These are phyloP conservation scores for Takifugu ocellatus DNA, from an alignment of 2,797 vertebrate genomes.

Conservation along the genomic window DNA sequence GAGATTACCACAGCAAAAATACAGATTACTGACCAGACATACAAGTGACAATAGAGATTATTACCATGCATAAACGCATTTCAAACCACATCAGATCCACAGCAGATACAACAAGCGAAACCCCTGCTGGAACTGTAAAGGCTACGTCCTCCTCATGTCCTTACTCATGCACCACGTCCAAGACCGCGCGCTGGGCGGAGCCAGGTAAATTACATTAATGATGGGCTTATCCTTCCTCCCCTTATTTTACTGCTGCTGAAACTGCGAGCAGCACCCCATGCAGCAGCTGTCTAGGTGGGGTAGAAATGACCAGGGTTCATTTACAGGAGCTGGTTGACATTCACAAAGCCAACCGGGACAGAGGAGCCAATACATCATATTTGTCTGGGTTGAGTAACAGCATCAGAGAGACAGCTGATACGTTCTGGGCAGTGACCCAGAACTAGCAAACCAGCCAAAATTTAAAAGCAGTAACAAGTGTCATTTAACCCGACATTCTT, in stretches of 20 bases:
- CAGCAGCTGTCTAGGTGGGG: too few relatives aligned
- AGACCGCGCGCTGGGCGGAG: not conserved
- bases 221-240: not conserved
- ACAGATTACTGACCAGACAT: constrained; percentile 56
- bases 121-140: constrained; percentile 12
- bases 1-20: constrained; percentile 67
- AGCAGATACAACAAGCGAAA: constrained; percentile 29
- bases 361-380: not conserved
- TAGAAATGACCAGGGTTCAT: too few relatives aligned
- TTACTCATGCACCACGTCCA: constrained; percentile 13
- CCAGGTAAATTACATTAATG: not conserved
- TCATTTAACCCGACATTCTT: not conserved
- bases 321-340: too few relatives aligned
- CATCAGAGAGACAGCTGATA: too few relatives aligned
- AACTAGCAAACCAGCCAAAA: too few relatives aligned
- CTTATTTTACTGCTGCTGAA: not conserved
- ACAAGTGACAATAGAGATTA: constrained; percentile 67
- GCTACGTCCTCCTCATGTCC: constrained; percentile 6
- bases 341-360: not conserved
- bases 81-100: constrained; percentile 43
- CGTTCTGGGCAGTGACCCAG: too few relatives aligned
- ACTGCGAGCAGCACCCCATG: not conserved
- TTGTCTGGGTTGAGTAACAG: not conserved
- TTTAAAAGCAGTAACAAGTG: constrained; percentile 1
- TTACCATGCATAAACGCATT: constrained; percentile 51